Evolutionary conservation across 2,797 vertebrate species (phyloP), one percentile per base, ranked within the genome.

Genomic region (Halcyon badia): DNA sequence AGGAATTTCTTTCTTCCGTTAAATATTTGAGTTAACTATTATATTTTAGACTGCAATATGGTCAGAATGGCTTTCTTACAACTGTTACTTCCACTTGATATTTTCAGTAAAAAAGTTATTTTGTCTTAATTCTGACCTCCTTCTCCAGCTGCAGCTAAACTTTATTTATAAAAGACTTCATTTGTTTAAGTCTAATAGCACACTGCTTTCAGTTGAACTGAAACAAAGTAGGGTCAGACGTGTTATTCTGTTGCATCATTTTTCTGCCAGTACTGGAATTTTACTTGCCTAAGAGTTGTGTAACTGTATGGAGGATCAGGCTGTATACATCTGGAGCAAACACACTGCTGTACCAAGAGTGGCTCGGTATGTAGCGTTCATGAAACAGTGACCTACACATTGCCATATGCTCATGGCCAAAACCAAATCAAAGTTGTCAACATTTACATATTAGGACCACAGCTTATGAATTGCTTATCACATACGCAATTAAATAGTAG

Each of bases 301-400:
- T 61, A 66, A 72, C 14, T 22, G 42, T 6, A 3, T 1, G 22
- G 44, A 44, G 39, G 64, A 37, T 44, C 39, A 15, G 64, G 49
- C 61, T 2, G 14, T 33, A 10, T 25, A 39, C 5, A 4, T 2
- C 39, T 6, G 49, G 48, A 56, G 44, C 1, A 42, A 64, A 60
- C 18, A 11, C 2, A 2, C 66, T 17, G 42, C 14, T 26, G 54
- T 57, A 21, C 41, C 66, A 28, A 11, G 30, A 14, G 44, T 14
- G 41, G 56, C 19, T 39, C 31, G 2, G 9, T 0, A 1, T 0
- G 5, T 4, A 19, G 46, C 1, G 18, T 16, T 68, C 88, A 81
- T 19, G 2, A 42, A 89, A 7, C 0, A 16, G 37, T 13, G 35
- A 46, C 11, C 35, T 3, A 8, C 1, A 12, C 17, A 1, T 30